Conservation (phyloP, 1,140 invertebrate genomes). For the Macrobrachium rosenbergii region DNA sequence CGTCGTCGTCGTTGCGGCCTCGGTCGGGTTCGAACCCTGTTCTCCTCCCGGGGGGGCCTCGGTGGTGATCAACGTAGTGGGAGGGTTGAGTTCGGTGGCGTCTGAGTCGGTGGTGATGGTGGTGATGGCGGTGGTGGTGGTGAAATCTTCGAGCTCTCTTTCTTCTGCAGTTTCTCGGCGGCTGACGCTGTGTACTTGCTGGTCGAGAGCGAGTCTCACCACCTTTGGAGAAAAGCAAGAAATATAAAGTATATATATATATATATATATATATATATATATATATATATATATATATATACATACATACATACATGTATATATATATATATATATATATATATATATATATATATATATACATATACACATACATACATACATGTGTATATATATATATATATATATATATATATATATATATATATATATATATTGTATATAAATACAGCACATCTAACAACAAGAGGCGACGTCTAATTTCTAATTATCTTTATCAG, state of each 20-base stretch:
- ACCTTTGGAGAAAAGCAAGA: slow-evolving; percentile 14
- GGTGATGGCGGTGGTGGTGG: slow-evolving; percentile 10
- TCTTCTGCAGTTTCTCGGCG: slow-evolving; percentile 10
- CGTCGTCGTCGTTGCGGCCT: too few species aligned
- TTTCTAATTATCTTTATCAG: too few species aligned
- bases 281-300: slow-evolving; percentile 18
- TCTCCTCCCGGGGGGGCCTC: too few species aligned
- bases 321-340: neutral
- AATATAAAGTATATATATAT: neutral
- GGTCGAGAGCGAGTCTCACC: slow-evolving; percentile 46
- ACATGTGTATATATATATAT: slow-evolving; percentile 23
- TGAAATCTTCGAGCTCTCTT: neutral
- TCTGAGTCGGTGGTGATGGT: neutral
- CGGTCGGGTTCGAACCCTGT: too few species aligned
- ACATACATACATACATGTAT: neutral
- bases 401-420: slow-evolving; percentile 25
- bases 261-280: neutral
- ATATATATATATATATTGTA: slow-evolving; percentile 5
- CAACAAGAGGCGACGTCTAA: too few species aligned
- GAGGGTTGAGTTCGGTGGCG: neutral
- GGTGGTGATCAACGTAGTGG: too few species aligned
- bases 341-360: neutral
- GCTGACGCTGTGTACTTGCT: slow-evolving; percentile 42
- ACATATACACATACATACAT: neutral
- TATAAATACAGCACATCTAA: too few species aligned